A percentile compares a stretch with the other conserved stretches of the same genome.
phyloP scores from a whole-genome alignment of 2,797 vertebrate genomes.

The Cuculus canorus region DNA sequence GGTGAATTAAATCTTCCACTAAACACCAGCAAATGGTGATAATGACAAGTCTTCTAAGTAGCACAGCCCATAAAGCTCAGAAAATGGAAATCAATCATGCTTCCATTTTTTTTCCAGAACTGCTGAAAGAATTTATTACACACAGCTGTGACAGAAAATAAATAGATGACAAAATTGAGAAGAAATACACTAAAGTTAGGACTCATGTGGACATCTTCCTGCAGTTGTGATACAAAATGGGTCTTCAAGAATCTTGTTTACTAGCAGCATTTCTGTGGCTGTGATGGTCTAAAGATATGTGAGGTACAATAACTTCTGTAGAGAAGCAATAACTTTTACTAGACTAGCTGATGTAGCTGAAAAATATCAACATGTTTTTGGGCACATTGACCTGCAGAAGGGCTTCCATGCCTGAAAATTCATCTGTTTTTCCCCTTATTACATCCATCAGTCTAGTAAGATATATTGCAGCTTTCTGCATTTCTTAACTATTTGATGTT shows the following conservation, averaged over 20 bases:
- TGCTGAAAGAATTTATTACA: conserved; percentile 46
- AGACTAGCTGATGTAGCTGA: conserved; percentile 25
- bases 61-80: conserved; percentile 43
- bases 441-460: conserved; percentile 5
- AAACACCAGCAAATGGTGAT: conserved; percentile 38
- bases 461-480: not conserved
- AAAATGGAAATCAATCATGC: conserved; percentile 59
- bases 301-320: conserved; percentile 20
- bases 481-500: not conserved
- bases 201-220: not conserved
- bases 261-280: not conserved
- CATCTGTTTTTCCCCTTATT: not conserved
- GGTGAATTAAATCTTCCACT: conserved; percentile 55
- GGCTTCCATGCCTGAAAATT: conserved; percentile 1
- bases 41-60: conserved; percentile 45
- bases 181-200: conserved; percentile 43
- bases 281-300: conserved; percentile 17
- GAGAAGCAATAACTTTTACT: conserved; percentile 34
- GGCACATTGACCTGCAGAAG: conserved; percentile 1
- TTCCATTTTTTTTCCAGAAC: conserved; percentile 6
- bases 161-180: conserved; percentile 45
- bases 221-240: not conserved
- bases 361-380: not conserved
- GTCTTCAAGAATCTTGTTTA: not conserved
- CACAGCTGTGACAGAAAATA: conserved; percentile 60